Percentiles rank a stretch among this genome's conserved stretches.
Conservation (phyloP, 92 coral and sea anemone genomes). For the Porites evermanni region DNA sequence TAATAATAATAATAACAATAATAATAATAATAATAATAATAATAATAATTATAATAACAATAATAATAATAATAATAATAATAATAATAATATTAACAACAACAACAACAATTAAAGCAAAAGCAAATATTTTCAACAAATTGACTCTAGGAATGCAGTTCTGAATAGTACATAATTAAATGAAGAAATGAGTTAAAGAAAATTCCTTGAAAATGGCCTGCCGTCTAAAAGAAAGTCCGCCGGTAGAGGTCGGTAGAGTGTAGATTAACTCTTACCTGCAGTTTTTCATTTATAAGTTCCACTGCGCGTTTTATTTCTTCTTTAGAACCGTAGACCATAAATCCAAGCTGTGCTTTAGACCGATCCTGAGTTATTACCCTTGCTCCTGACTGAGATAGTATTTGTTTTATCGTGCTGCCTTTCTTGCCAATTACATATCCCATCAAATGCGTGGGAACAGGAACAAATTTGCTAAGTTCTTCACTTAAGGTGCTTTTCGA, state of each 20-base stretch:
- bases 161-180: too few relatives aligned
- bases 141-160: too few relatives aligned
- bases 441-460: conserved; percentile 1
- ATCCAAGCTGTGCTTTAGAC: neutral
- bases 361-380: neutral
- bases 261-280: conserved; percentile 1
- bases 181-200: too few relatives aligned
- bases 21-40: neutral
- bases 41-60: too few relatives aligned
- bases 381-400: conserved; percentile 1
- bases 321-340: conserved; percentile 6
- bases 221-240: neutral
- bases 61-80: too few relatives aligned
- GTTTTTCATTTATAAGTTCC: neutral
- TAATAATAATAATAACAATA: neutral
- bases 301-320: neutral
- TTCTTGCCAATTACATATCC: conserved; percentile 38
- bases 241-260: neutral
- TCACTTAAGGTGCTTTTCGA: neutral
- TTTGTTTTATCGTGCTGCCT: conserved; percentile 21
- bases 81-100: too few relatives aligned
- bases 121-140: too few relatives aligned
- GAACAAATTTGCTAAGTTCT: neutral
- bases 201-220: neutral
- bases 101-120: too few relatives aligned